phyloP scores from a whole-genome alignment of 2,113 vertebrate genomes.

The Upupa epops region DNA sequence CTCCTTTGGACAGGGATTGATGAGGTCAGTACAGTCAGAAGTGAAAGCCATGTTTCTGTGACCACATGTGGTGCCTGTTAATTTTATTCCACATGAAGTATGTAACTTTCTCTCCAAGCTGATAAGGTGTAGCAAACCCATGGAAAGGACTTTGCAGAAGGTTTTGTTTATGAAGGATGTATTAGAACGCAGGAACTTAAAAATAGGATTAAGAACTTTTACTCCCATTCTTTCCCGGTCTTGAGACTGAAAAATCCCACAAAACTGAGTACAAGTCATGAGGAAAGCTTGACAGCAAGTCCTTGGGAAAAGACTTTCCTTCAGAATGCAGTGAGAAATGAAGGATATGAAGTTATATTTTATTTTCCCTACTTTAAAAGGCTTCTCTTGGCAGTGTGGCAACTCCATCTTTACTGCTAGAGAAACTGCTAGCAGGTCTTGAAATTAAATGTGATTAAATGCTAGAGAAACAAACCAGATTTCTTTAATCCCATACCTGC shows the following conservation, averaged over 20 bases:
- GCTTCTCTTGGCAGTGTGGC: neutral
- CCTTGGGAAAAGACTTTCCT: neutral
- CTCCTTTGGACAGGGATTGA: neutral
- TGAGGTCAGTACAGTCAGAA: neutral
- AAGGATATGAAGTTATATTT: neutral
- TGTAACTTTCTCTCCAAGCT: neutral
- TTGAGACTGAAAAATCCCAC: fast-evolving
- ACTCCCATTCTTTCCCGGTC: neutral
- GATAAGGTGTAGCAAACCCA: neutral
- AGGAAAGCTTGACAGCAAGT: neutral
- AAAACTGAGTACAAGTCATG: neutral
- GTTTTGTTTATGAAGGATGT: neutral
- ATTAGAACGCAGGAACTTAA: neutral
- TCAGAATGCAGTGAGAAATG: neutral
- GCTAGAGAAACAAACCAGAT: neutral
- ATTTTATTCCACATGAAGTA: neutral
- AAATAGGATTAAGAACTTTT: neutral
- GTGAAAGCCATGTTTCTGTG: neutral
- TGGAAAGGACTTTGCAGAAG: neutral
- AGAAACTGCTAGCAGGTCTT: neutral
- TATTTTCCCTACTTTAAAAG: neutral
- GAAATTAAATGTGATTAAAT: neutral
- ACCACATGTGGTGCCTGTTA: neutral
- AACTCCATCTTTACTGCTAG: neutral
- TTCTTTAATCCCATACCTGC: neutral